Percentiles rank a stretch among this genome's conserved stretches.
phyloP scores from a whole-genome alignment of 2,113 vertebrate genomes.

The Spermophilus dauricus region DNA sequence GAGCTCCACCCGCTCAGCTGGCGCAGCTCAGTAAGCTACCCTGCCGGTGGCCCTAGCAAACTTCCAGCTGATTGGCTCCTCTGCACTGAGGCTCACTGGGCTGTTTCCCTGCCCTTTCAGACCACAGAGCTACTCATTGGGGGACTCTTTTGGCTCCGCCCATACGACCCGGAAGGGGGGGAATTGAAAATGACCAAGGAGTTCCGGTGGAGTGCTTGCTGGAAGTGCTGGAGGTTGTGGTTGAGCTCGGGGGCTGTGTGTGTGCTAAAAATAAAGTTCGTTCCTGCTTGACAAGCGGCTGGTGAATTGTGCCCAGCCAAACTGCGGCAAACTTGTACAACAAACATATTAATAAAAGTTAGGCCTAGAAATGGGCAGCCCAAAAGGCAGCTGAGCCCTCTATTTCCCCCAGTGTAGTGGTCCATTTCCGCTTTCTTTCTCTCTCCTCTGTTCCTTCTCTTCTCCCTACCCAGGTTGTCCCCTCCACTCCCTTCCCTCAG shows the following conservation, averaged over 20 bases:
- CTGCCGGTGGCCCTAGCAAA: not conserved
- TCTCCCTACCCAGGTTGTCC: not conserved
- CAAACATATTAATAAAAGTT: not conserved
- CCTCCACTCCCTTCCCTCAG: not conserved
- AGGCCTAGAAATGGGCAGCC: not conserved
- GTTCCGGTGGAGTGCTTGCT: not conserved
- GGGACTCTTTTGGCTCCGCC: not conserved
- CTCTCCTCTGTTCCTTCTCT: not conserved
- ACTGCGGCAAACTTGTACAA: not conserved
- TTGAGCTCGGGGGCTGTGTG: too few species aligned
- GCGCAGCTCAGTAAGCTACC: not conserved
- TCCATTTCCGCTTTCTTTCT: not conserved
- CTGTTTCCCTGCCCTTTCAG: not conserved
- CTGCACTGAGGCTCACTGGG: not conserved
- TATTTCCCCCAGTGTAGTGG: rapidly evolving
- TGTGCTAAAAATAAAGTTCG: too few species aligned
- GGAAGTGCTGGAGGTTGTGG: too few species aligned
- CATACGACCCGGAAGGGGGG: not conserved
- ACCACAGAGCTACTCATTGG: not conserved
- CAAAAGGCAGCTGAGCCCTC: not conserved
- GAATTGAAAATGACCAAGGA: not conserved
- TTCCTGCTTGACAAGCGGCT: too few species aligned
- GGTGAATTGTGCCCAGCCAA: too few species aligned
- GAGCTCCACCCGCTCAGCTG: rapidly evolving
- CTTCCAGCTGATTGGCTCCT: not conserved